Evolutionary conservation across 2,888 invertebrate species (phyloP), one percentile per base, ranked within the genome.

Genomic region (Exocentrus adspersus): DNA sequence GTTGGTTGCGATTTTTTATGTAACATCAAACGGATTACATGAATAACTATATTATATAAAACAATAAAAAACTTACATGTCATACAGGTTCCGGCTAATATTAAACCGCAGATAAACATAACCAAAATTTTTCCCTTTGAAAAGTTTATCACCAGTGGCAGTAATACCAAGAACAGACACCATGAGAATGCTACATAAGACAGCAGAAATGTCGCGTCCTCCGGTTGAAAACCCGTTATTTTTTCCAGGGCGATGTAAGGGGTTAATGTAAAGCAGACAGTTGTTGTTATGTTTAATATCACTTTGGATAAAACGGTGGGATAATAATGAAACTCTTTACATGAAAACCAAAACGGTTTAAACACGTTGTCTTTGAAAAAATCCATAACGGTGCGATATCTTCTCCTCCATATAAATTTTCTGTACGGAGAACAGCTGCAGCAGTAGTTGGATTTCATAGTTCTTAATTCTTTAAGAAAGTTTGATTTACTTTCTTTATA

Each of bases 181-280:
- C 77, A 75, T n/a, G 75, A 66, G 53, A 77, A 76, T 7, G 75
- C 75, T 1, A 74, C 69, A 21, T 74, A 74, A 0, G 75, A 72
- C 30, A 76, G 59, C 28, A 75, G 48, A 57, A 75, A 74, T 2
- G 74, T 66, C n/a, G 72, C 71, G 24, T 75, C 74, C 52, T 72
- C 71, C 3, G 64, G 70, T 28, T 46, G 54, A 42, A 64, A 66
- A 37, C 45, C 37, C 3, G 41, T 62, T 9, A 65, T 64, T 14
- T 71, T 69, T 52, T 69, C 24, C 42, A 72, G 60, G 5, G 72
- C 68, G 46, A 73, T 60, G 46, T 71, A 68, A 0, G 75, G 75
- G 1, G 67, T 65, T 5, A 75, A 17, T 6, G 71, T 71, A 12
- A 75, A 66, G 41, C 69, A 74, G 37, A 71, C 54, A 1, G 64